Evolutionary conservation across 1,140 invertebrate genomes (phyloP), one percentile per base, ranked within the genome.

Genomic region (Meteorus sp.): DNA sequence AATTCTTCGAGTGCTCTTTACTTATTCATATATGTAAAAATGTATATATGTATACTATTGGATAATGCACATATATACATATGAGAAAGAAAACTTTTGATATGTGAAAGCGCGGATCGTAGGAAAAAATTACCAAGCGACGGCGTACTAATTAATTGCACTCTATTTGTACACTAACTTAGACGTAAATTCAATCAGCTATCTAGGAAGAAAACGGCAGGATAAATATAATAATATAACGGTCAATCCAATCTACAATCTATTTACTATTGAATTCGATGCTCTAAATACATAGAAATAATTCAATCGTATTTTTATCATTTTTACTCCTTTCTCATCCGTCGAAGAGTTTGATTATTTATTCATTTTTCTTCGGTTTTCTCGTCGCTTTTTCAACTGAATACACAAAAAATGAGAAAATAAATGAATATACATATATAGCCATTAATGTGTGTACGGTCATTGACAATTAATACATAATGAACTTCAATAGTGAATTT

Each of bases 121-220:
- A n/a, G n/a, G n/a, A n/a, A n/a, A n/a, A n/a, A n/a, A n/a, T n/a
- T n/a, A 57, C 45, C 37, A 57, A 57, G 55, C 55, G 33, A 35
- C 43, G 55, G 29, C 55, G 44, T 31, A 48, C 45, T 57, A 47
- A 56, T 56, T 29, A 47, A 56, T 56, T 56, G 55, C 55, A 57
- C 55, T 57, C 55, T 57, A 57, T 29, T 57, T 57, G 31, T 45
- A 57, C 55, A 50, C 55, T 57, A 56, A 7, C 8, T 48, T 45
- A 57, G 55, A 57, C 55, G 44, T 45, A 57, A 57, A 57, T 31
- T 57, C 55, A 57, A 57, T 48, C 55, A 57, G 55, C 44, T 50
- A 57, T 37, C 45, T 48, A 39, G 13, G 15, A 39, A 39, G 15
- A 39, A n/a, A 11, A n/a, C 8, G 4, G 15, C 3, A 39, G 4